Evolutionary conservation across 2,113 vertebrate genomes (phyloP), one percentile per base, ranked within the genome.

Genomic region (Alligator sinensis): DNA sequence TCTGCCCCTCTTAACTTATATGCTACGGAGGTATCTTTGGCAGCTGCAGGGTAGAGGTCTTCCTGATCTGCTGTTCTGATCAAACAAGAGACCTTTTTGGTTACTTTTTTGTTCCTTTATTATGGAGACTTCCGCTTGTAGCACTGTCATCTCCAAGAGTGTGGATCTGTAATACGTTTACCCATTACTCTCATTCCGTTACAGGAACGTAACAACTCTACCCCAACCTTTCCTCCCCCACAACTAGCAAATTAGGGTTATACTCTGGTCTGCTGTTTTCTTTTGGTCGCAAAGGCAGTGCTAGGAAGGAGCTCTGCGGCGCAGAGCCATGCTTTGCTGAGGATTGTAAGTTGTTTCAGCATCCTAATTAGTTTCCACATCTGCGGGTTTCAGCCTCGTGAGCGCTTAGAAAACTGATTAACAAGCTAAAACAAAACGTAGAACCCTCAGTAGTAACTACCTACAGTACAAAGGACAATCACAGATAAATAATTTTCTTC

Each of bases 201-300:
- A 87, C 89, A 88, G 66, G 78, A 90, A 95, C 85, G 87, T 84
- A 95, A 93, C 60, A 96, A 91, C 90, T 96, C 88, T 97, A 97
- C 79, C 97, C 77, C 78, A 95, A 96, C 90, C 47, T 47, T 9
- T 47, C 9, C 47, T 47, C 47, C 92, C 74, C 80, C 95, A 86
- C 77, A 93, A 76, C 64, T 82, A 92, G 70, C 58, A 82, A 84
- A 94, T 89, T 72, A 95, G 85, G 90, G 77, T 92, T 13, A 11
- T 95, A 85, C 84, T 96, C 60, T 2, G 86, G 96, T 94, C 87
- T 89, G 59, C 96, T 95, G 85, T 93, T 97, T 92, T 93, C 94
- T 97, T 96, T 97, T 96, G 98, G 97, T 96, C 96, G 92, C 96
- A 91, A 77, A 96, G 95, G 90, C 97, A 96, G 94, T 97, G 97